A percentile compares a stretch with the other conserved stretches of the same genome.
Conservation (phyloP, 2,113 vertebrate genomes). For the Rhinogobius similis region DNA sequence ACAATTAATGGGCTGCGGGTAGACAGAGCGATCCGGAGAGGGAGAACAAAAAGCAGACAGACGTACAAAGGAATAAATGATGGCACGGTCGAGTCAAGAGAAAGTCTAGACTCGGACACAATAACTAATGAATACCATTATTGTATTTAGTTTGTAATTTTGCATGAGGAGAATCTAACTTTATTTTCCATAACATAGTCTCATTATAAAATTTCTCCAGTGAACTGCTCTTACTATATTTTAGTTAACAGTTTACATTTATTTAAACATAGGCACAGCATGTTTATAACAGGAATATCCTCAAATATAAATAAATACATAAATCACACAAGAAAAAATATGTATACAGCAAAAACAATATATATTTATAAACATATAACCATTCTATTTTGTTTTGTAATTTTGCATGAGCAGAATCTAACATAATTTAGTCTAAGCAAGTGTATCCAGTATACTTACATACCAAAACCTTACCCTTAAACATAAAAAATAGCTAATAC, state of each 20-base stretch:
- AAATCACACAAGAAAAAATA: neutral
- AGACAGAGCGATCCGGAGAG: conserved; percentile 52
- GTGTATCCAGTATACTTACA: too few relatives aligned
- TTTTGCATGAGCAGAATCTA: conserved; percentile 25
- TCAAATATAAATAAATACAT: too few relatives aligned
- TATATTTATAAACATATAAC: neutral
- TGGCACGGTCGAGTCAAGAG: conserved; percentile 54
- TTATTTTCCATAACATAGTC: conserved; percentile 49
- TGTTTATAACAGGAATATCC: neutral
- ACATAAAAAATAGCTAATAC: too few relatives aligned
- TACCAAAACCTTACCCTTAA: too few relatives aligned
- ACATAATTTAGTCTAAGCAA: conserved; percentile 46
- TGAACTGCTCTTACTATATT: neutral
- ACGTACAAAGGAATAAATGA: conserved; percentile 60
- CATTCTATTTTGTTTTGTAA: conserved; percentile 27
- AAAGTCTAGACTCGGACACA: conserved; percentile 59
- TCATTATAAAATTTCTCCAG: conserved; percentile 12
- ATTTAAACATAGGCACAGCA: neutral
- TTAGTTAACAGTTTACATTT: neutral
- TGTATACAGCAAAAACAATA: neutral
- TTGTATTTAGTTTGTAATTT: conserved; percentile 30
- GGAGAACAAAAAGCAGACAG: conserved; percentile 54
- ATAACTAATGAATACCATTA: conserved; percentile 46
- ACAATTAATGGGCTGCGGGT: conserved; percentile 86
- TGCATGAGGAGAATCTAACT: conserved; percentile 23